Base-by-base conservation (phyloP, 2,888 invertebrate genomes). In the Muscina levida region DNA sequence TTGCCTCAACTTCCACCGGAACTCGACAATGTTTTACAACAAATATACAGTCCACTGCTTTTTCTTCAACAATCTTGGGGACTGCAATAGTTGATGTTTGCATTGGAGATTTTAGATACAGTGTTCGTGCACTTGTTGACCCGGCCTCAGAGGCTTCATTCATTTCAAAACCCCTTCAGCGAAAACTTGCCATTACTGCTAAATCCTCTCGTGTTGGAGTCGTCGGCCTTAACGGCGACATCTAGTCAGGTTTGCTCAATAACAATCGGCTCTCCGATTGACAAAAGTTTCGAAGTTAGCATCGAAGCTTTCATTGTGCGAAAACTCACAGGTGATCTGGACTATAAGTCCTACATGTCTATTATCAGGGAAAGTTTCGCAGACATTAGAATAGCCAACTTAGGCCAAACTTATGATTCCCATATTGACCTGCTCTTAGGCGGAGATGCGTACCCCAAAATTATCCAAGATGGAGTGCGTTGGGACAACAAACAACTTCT, bases 71-170 rank as follows among this genome's bases (percentile, higher is more conserved):
- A 6, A 0, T 19, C n/a, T 39, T 78, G 17, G 72, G 75, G n/a
- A 78, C 70, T 2, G 78, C 78, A 2, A 22, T 78, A 1, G 72
- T 70, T 10, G 11, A 68, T 3, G 24, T 78, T 17, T 31, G 44
- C 0, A 62, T 67, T 26, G 8, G 19, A 3, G 46, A 51, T 2
- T 10, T 70, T 1, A n/a, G 31, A 4, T 77, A 65, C 31, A 11
- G 44, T 11, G 68, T 68, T 1, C 17, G 80, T 17, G 79, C 82
- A 0, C 22, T 80, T 5, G 57, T 81, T 6, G 79, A 79, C 24
- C 72, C 80, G 2, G 81, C 77, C 1, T 81, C 81, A 1, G 75
- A 79, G n/a, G 79, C 67, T 1, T 66, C 80, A 0, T 79, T 83
- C 13, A 76, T 82, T 15, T 79, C 82, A 51, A 17, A 56, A 1